phyloP scores from a whole-genome alignment of 2,888 invertebrate genomes.

The Diaperis boleti region DNA sequence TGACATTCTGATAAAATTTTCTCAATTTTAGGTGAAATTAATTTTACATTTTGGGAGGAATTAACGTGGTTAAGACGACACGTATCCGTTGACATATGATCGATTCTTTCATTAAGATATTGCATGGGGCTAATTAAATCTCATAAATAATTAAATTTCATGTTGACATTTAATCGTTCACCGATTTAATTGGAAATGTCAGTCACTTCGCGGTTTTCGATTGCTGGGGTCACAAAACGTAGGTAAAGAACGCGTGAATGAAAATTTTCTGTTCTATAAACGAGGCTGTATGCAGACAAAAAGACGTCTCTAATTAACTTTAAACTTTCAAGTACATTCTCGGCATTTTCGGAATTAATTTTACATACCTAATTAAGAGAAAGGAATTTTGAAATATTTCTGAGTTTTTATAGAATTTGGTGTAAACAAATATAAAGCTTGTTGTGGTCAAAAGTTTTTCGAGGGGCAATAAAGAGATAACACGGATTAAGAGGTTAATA shows the following conservation, averaged over 20 bases:
- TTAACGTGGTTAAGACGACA: not conserved
- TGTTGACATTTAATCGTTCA: slow-evolving; percentile 38
- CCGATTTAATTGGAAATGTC: slow-evolving; percentile 27
- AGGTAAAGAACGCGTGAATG: not conserved
- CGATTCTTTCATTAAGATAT: slow-evolving; percentile 39
- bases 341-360: too few species aligned
- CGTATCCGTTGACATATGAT: slow-evolving; percentile 29
- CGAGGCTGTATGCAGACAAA: not conserved
- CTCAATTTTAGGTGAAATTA: not conserved
- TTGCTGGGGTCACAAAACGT: slow-evolving; percentile 3
- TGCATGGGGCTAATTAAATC: slow-evolving; percentile 31
- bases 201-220: slow-evolving; percentile 26
- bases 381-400: not conserved
- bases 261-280: not conserved
- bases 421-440: not conserved
- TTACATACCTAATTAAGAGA: too few species aligned
- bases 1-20: slow-evolving; percentile 1
- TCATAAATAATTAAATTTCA: slow-evolving; percentile 37
- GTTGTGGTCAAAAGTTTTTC: not conserved
- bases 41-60: not conserved
- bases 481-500: not conserved
- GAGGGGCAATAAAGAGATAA: not conserved
- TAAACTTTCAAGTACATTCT: too few species aligned
- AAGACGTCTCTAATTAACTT: not conserved
- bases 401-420: too few species aligned